These are phyloP conservation scores for Pluvianellus socialis DNA, from an alignment of 2,113 vertebrate species.

Conservation along the genomic window DNA sequence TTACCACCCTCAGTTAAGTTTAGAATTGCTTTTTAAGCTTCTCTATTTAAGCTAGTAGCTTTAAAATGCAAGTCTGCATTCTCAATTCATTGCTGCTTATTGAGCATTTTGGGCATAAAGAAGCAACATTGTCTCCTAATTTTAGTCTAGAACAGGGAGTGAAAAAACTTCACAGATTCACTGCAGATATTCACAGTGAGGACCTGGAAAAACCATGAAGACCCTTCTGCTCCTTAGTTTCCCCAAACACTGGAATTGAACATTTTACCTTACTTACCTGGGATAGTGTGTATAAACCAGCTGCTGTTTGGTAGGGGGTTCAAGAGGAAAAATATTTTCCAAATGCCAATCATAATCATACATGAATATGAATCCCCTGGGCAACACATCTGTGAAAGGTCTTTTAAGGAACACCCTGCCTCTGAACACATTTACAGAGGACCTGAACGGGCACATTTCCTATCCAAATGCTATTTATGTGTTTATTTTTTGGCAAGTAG, in stretches of 20 bases:
- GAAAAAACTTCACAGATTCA: not conserved
- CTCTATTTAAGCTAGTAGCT: not conserved
- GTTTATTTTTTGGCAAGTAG: not conserved
- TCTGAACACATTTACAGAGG: not conserved
- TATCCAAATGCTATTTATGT: not conserved
- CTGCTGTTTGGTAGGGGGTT: not conserved
- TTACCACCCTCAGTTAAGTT: conserved; percentile 40
- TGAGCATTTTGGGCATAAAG: not conserved
- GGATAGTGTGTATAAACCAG: not conserved
- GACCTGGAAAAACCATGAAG: not conserved
- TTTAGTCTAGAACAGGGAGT: not conserved
- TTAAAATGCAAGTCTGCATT: not conserved
- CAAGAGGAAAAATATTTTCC: not conserved
- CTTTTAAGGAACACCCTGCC: not conserved
- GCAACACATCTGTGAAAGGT: not conserved
- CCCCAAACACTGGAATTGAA: not conserved
- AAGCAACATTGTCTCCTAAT: not conserved
- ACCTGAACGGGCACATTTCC: not conserved
- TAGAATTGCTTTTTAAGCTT: conserved; percentile 56
- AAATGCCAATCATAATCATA: not conserved
- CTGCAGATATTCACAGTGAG: not conserved
- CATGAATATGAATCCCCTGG: not conserved
- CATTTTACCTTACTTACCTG: not conserved
- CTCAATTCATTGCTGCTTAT: not conserved
- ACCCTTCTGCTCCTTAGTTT: not conserved